Base-by-base conservation (phyloP, 2,888 invertebrate species). In the Melinaea menophilus region DNA sequence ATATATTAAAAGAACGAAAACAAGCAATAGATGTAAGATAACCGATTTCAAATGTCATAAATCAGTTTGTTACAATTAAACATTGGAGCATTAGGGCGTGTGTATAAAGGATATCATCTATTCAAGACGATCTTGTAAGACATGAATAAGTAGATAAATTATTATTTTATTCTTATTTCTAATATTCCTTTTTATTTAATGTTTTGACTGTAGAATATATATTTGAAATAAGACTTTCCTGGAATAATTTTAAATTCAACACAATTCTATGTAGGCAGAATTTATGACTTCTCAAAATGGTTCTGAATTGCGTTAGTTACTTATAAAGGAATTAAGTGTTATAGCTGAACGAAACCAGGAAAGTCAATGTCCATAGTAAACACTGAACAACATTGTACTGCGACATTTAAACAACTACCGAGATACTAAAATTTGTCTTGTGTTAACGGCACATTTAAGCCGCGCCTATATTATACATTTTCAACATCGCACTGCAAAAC, bases 51-150 rank as follows among this genome's bases (percentile, higher is more conserved):
- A 68, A 64, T 69, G 65, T 69, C 67, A 72, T 75, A 72, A 74
- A 75, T 75, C 74, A 72, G 71, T 68, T 72, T 64, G 68, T 71
- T 67, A 73, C 72, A 72, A 71, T 73, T 73, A 73, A 71, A 72
- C 67, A 63, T 58, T 61, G 54, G 55, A 48, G 48, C 33, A 35
- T 64, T 46, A 58, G 48, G 62, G 34, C 3, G 2, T 33, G 56
- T 45, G 55, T 12, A 56, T 11, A 47, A 12, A 56, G 47, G 35
- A 47, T 12, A 54, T 22, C n/a, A 47, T 22, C 2, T 55, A 3
- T 51, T 51, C 11, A 41, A 41, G 9, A 41, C 41, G 11, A 9
- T 41, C 11, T 41, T 5, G 9, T 41, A 41, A 9, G 41, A 1
- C 9, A 9, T 41, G 9, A 41, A 41, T 41, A 41, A 3, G 3